A percentile compares a stretch with the other conserved stretches of the same genome.
Conservation (phyloP, 2,113 vertebrate genomes). For the Chionomys nivalis region DNA sequence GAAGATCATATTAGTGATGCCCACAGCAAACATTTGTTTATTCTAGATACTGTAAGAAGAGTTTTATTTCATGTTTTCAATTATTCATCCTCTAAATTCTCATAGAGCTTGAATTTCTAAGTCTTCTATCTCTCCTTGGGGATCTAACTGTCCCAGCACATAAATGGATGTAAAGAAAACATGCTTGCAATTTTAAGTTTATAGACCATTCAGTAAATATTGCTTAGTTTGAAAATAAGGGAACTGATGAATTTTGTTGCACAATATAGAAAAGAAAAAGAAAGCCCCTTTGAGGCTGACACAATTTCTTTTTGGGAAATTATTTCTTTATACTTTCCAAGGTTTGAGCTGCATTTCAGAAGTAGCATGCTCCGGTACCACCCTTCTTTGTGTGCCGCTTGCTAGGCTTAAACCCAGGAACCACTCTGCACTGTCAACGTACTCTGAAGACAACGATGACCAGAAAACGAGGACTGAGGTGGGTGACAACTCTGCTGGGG, state of each 20-base stretch:
- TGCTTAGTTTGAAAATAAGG: conserved; percentile 4
- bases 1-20: neutral
- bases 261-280: neutral
- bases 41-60: neutral
- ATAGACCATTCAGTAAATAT: conserved; percentile 32
- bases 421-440: neutral
- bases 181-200: conserved; percentile 30
- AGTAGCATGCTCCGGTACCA: neutral
- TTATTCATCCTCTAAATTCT: conserved; percentile 18
- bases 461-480: neutral
- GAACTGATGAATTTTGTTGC: neutral
- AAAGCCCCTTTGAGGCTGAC: neutral
- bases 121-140: neutral
- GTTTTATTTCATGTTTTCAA: conserved; percentile 16
- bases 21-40: neutral
- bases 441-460: neutral
- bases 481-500: neutral
- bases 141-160: neutral
- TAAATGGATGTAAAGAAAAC: conserved; percentile 5
- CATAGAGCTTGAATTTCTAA: conserved; percentile 13
- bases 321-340: conserved; percentile 1
- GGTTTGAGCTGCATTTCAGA: neutral
- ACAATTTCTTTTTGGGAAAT: conserved; percentile 37
- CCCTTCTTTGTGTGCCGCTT: neutral
- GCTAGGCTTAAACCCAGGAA: neutral